phyloP scores from a whole-genome alignment of 2,888 invertebrate genomes.

The Colostygia pectinataria region DNA sequence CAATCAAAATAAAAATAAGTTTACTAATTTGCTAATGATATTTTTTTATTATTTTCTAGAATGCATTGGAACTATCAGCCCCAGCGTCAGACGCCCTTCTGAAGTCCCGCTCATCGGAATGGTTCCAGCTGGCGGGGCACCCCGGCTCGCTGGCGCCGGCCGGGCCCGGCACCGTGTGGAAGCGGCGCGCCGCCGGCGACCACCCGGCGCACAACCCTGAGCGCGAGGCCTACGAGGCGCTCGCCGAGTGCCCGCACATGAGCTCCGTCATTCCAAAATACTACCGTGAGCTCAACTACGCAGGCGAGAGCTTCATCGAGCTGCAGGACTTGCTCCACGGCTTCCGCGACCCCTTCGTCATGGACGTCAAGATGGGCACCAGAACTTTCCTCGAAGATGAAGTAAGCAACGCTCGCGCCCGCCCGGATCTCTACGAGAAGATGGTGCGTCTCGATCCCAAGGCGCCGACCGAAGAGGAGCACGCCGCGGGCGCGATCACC shows the following conservation, averaged over 20 bases:
- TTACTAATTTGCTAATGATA: constrained; percentile 17
- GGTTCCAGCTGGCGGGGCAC: constrained; percentile 97
- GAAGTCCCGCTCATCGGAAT: constrained; percentile 86
- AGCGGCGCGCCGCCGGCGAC: constrained; percentile 89
- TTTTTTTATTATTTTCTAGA: constrained; percentile 84
- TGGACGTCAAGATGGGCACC: constrained; percentile 99
- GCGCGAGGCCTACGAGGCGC: constrained; percentile 89
- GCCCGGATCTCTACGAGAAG: constrained; percentile 96
- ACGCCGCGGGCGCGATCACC: constrained; percentile 91
- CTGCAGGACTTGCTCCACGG: constrained; percentile 96
- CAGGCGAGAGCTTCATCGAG: constrained; percentile 94
- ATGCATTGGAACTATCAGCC: constrained; percentile 94
- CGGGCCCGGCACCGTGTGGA: constrained; percentile 96
- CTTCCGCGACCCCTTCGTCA: constrained; percentile 95
- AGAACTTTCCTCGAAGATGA: constrained; percentile 98
- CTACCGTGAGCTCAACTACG: constrained; percentile 91
- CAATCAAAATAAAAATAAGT: too few species aligned
- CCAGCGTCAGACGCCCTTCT: constrained; percentile 94
- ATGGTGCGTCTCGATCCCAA: constrained; percentile 95
- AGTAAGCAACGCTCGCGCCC: constrained; percentile 92
- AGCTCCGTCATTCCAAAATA: constrained; percentile 91
- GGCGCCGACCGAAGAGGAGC: constrained; percentile 94
- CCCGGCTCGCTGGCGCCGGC: constrained; percentile 96
- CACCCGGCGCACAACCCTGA: constrained; percentile 89
- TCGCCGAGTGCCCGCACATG: constrained; percentile 89